These are phyloP conservation scores for Campaea margaritaria DNA, from an alignment of 2,888 invertebrate genomes.

Conservation along the genomic window DNA sequence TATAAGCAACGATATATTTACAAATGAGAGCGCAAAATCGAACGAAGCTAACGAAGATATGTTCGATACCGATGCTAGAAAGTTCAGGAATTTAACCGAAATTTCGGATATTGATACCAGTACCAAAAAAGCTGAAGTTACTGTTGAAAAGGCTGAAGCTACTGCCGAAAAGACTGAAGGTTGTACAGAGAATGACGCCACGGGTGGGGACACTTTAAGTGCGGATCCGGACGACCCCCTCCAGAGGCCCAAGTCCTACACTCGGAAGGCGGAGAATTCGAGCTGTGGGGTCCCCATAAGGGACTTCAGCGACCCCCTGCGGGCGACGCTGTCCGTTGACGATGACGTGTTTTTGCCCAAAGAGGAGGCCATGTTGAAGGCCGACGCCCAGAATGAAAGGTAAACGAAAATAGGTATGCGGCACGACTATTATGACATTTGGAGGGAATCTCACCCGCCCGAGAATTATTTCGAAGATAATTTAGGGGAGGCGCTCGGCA, in stretches of 20 bases:
- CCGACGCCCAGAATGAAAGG: slow-evolving; percentile 76
- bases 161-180: too few relatives aligned
- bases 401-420: too few relatives aligned
- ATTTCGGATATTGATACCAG: slow-evolving; percentile 5
- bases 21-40: slow-evolving; percentile 13
- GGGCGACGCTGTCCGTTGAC: slow-evolving; percentile 76
- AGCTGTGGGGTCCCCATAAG: slow-evolving; percentile 86
- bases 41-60: slow-evolving; percentile 31
- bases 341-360: slow-evolving; percentile 80
- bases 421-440: too few relatives aligned
- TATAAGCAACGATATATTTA: slow-evolving; percentile 28
- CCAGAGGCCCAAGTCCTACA: slow-evolving; percentile 56
- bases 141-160: too few relatives aligned
- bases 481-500: too few relatives aligned
- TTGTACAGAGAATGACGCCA: too few relatives aligned
- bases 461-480: too few relatives aligned
- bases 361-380: slow-evolving; percentile 68
- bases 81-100: neutral
- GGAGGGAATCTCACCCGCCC: too few relatives aligned
- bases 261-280: slow-evolving; percentile 68
- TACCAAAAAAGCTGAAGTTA: slow-evolving; percentile 18
- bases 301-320: slow-evolving; percentile 94
- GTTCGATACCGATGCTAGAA: slow-evolving; percentile 10
- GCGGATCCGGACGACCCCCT: slow-evolving; percentile 58
- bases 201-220: neutral